Evolutionary conservation across 2,888 invertebrate species (phyloP), one percentile per base, ranked within the genome.

Genomic region (Antheraea assamensis): DNA sequence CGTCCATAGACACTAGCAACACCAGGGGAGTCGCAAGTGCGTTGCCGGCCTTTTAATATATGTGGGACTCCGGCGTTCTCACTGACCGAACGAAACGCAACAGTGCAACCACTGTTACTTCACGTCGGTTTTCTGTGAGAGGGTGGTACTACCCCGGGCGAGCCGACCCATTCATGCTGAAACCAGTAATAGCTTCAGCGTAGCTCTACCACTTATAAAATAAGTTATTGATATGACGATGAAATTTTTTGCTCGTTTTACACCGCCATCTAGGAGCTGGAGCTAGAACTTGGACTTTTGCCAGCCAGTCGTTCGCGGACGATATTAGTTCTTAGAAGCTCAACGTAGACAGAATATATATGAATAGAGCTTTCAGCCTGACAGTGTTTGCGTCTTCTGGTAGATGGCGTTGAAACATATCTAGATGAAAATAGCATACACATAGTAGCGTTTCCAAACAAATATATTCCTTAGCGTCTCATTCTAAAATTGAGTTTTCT

Each of bases 331-430:
- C 61, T 30, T 64, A 64, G 61, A 30, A 64, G 15, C 17, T 17
- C 61, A 15, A 19, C 17, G 15, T 64, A 30, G 27, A 17, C 61
- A 27, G 15, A 15, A 17, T 30, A 30, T 7, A 61, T 64, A 30
- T 27, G 17, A 17, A 27, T 17, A 68, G 17, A 31, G 35, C n/a
- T 66, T 68, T 68, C 35, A 31, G 21, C 35, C n/a, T 35, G 21
- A 31, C 3, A 35, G 68, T 68, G 35, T 35, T 35, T 35, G 7
- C 8, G 1, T 68, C 2, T 68, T 68, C 35, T 68, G 31, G 31
- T 68, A 68, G 68, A 68, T 68, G 68, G 68, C 68, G 68, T 35
- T 68, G 35, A 68, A 35, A 35, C 35, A 30, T 30, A 30, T 15
- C 17, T 64, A 30, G 17, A 0, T 13, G 17, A 27, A 27, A 10